phyloP scores from a whole-genome alignment of 2,797 vertebrate species.

The Argentina silus region DNA sequence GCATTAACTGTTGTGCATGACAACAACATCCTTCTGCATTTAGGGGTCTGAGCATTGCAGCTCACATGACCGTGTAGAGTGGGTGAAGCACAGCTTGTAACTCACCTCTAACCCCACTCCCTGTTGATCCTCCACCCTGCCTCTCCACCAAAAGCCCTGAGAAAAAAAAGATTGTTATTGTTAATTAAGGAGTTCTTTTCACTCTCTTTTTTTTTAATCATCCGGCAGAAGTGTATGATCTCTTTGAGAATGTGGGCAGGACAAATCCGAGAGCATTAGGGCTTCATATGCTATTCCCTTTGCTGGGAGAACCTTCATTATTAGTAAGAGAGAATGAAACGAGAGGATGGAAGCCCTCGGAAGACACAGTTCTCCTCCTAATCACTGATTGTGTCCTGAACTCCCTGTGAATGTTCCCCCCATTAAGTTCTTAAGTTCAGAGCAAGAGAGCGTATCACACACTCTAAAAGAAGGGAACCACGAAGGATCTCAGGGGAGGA shows the following conservation, averaged over 20 bases:
- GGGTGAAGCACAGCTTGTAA: not conserved
- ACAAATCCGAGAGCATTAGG: slow-evolving; percentile 66
- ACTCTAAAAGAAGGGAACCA: slow-evolving; percentile 19
- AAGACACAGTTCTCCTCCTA: slow-evolving; percentile 67
- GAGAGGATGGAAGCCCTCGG: slow-evolving; percentile 59
- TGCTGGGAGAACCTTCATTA: slow-evolving; percentile 64
- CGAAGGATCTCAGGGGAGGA: slow-evolving; percentile 42
- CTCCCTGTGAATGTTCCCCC: slow-evolving; percentile 64
- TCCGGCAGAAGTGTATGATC: slow-evolving; percentile 56
- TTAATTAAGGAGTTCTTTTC: slow-evolving; percentile 69
- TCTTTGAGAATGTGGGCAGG: slow-evolving; percentile 57
- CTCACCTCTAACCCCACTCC: slow-evolving; percentile 40
- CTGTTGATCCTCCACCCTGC: slow-evolving; percentile 16
- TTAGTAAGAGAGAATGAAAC: slow-evolving; percentile 72
- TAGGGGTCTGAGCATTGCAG: not conserved
- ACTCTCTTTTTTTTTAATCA: slow-evolving; percentile 62
- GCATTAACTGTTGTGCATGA: not conserved
- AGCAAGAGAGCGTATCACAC: slow-evolving; percentile 33
- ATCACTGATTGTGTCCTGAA: slow-evolving; percentile 77
- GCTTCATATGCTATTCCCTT: slow-evolving; percentile 77
- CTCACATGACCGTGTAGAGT: not conserved
- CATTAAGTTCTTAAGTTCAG: slow-evolving; percentile 71
- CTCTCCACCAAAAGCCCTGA: slow-evolving; percentile 30
- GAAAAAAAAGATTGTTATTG: slow-evolving; percentile 58
- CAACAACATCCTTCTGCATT: not conserved